Base-by-base conservation (phyloP, 1,140 invertebrate species). In the Platyscapa corneri region DNA sequence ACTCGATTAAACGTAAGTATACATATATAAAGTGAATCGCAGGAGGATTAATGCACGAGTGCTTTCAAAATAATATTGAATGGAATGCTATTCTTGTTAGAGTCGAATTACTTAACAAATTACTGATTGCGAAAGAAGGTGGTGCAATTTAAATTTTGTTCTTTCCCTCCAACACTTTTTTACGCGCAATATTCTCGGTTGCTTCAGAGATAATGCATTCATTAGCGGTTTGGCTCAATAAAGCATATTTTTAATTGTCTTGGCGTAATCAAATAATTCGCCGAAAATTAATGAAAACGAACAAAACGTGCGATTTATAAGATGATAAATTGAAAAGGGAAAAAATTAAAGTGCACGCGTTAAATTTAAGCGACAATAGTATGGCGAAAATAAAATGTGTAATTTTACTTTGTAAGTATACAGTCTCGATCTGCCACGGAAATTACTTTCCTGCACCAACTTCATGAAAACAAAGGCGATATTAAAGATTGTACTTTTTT, bases 401-500 rank as follows among this genome's bases (percentile, higher is more conserved):
- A 60, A 82, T 39, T 39, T 39, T 30, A 75, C 23, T 60, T 82
- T 82, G 34, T 72, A 39, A 34, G 53, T 64, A 27, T 32, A 30
- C 12, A 75, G 53, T 56, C 60, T 75, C 42, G 16, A 60, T 75
- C 39, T 70, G 81, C 60, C 75, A 82, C 46, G n/a, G 16, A 82
- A 82, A 82, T 82, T 82, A 82, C 70, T 60, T 64, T 39, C 16
- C 20, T 34, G 34, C 12, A 60, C 0, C 20, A 75, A 76, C 16
- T 42, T 76, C 53, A 23, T 18, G 32, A 27, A 83, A 77, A 83
- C 56, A 77, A 77, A 77, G 56, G 37, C 30, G 37, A 74, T 85
- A 53, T 60, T 85, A 76, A 84, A 80, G 83, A 80, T 74, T 72
- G 67, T 70, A 80, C 14, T 65, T 85, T 82, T 76, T 82, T 77